Evolutionary conservation across 2,797 vertebrate genomes (phyloP).

Genomic region (Clarias pachynema): DNA sequence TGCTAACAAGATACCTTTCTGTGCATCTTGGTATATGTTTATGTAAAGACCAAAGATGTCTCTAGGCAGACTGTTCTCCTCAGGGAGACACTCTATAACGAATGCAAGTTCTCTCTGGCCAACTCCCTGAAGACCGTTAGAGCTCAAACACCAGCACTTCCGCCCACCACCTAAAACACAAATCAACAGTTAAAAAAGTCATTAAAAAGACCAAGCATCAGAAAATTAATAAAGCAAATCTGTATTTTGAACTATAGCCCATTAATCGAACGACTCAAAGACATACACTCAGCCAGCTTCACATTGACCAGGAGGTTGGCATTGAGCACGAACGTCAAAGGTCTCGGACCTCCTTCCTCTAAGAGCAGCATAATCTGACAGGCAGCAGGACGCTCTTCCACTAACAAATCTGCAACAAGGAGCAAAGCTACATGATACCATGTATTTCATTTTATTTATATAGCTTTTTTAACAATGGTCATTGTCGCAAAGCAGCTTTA

Average conservation of each 20-base stretch:
- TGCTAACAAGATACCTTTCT: slow-evolving; percentile 76
- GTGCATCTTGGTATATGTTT: slow-evolving; percentile 88
- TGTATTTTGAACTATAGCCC: neutral
- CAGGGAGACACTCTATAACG: slow-evolving; percentile 82
- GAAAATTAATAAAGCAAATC: neutral
- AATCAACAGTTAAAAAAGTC: neutral
- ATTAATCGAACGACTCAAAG: neutral
- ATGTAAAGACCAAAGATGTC: slow-evolving; percentile 89
- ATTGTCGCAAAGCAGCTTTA: too few species aligned
- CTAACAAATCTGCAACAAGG: slow-evolving; percentile 72
- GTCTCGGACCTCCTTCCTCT: slow-evolving; percentile 77
- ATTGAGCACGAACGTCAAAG: slow-evolving; percentile 89
- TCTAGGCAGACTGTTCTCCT: slow-evolving; percentile 83
- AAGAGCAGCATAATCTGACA: slow-evolving; percentile 82
- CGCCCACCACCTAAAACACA: slow-evolving; percentile 76
- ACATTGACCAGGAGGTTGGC: slow-evolving; percentile 91
- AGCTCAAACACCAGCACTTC: slow-evolving; percentile 92
- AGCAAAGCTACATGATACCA: neutral
- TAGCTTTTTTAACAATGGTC: too few species aligned
- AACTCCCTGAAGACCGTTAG: slow-evolving; percentile 88
- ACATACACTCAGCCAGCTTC: slow-evolving; percentile 88
- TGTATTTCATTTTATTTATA: too few species aligned
- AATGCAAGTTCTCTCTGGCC: slow-evolving; percentile 93
- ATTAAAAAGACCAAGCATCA: neutral
- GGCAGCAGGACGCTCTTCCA: slow-evolving; percentile 83